These are phyloP conservation scores for Macaria liturata DNA, from an alignment of 2,888 invertebrate genomes.

Conservation along the genomic window DNA sequence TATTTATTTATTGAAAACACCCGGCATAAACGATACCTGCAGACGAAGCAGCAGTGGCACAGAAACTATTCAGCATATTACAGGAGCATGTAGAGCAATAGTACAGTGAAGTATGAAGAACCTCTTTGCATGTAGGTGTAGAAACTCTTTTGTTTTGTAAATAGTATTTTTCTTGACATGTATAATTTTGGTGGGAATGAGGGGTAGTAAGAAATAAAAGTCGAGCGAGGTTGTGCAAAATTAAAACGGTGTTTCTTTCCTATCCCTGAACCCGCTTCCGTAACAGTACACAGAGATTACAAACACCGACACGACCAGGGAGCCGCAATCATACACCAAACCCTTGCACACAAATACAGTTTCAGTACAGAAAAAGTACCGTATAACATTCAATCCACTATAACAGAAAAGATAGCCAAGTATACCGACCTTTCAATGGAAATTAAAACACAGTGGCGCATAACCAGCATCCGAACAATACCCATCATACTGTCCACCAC, in stretches of 20 bases:
- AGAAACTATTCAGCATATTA: background rate
- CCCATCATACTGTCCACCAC: constrained; percentile 1
- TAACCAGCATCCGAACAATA: constrained; percentile 1
- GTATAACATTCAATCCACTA: background rate
- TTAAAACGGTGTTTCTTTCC: no score
- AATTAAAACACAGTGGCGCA: background rate
- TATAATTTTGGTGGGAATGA: no score
- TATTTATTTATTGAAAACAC: background rate
- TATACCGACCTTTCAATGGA: no score
- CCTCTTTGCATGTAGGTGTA: no score
- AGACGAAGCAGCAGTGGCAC: background rate
- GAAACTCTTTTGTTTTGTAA: no score
- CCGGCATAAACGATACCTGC: background rate
- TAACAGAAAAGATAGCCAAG: no score
- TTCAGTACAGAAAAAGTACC: background rate
- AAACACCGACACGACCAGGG: constrained; percentile 1
- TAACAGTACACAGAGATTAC: background rate
- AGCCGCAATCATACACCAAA: constrained; percentile 1
- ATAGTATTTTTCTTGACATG: no score
- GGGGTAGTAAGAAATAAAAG: no score
- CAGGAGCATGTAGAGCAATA: background rate
- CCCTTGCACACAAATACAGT: background rate
- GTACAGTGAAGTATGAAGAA: no score
- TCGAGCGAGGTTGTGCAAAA: no score
- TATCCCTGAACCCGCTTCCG: no score